phyloP scores from a whole-genome alignment of 2,888 invertebrate species.

The Drosophila testacea region DNA sequence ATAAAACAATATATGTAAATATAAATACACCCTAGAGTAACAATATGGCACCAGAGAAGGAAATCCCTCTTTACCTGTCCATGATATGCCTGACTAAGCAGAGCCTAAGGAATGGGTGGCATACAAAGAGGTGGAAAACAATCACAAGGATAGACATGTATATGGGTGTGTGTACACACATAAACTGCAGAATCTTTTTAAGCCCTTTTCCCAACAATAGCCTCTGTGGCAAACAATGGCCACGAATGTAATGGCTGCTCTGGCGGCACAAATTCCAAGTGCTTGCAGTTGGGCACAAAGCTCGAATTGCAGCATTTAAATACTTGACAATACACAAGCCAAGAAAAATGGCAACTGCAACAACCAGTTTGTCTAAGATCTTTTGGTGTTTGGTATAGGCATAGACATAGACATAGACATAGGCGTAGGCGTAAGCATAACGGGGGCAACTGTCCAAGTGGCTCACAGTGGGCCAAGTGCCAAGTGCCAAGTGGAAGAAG shows the following conservation, averaged over 20 bases:
- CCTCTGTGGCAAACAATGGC: constrained; percentile 61
- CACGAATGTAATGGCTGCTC: constrained; percentile 62
- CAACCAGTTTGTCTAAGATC: constrained; percentile 33
- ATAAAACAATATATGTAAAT: too few relatives aligned
- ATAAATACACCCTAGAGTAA: background rate
- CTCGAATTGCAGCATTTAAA: constrained; percentile 77
- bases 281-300: constrained; percentile 38
- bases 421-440: constrained; percentile 1
- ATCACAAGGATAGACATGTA: background rate
- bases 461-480: constrained; percentile 42
- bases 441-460: constrained; percentile 38
- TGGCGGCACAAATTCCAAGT: constrained; percentile 62
- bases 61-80: constrained; percentile 36
- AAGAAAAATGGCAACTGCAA: constrained; percentile 34
- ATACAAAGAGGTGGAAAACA: background rate
- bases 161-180: constrained; percentile 1
- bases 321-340: constrained; percentile 67
- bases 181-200: constrained; percentile 41
- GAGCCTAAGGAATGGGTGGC: constrained; percentile 21
- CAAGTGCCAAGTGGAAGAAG: constrained; percentile 43
- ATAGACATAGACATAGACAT: background rate
- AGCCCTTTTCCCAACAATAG: constrained; percentile 61
- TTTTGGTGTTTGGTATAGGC: constrained; percentile 11
- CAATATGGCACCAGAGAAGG: background rate
- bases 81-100: constrained; percentile 61